Conservation (phyloP, 2,797 vertebrate genomes). For the Halcyon chelicuti region DNA sequence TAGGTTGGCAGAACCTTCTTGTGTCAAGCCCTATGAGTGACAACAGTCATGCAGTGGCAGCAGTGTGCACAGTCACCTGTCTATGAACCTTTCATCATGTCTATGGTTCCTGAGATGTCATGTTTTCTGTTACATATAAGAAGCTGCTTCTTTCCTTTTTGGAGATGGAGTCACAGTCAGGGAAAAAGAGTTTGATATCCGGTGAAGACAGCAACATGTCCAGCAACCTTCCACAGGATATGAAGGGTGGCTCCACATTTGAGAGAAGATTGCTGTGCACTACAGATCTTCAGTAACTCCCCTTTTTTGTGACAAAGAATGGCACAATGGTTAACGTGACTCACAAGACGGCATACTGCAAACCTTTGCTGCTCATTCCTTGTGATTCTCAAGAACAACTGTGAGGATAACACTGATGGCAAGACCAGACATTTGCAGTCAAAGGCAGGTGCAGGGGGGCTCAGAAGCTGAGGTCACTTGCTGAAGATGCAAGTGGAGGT, state of each 20-base stretch:
- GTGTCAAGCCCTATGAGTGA: background rate
- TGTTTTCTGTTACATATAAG: background rate
- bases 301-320: background rate
- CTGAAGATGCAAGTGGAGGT: background rate
- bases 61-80: background rate
- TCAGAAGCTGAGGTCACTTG: background rate
- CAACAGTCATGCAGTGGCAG: background rate
- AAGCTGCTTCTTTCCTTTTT: background rate
- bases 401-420: background rate
- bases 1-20: background rate
- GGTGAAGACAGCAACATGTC: background rate
- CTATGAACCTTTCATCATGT: background rate
- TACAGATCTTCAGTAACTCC: background rate
- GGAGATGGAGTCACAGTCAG: background rate
- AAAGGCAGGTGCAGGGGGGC: background rate
- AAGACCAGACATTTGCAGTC: background rate
- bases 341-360: background rate
- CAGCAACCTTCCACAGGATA: background rate
- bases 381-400: background rate
- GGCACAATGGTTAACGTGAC: background rate
- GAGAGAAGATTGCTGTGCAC: background rate
- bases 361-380: background rate
- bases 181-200: background rate
- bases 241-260: background rate
- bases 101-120: background rate